Evolutionary conservation across 1,140 invertebrate genomes (phyloP).

Genomic region (Microplitis demolitor): DNA sequence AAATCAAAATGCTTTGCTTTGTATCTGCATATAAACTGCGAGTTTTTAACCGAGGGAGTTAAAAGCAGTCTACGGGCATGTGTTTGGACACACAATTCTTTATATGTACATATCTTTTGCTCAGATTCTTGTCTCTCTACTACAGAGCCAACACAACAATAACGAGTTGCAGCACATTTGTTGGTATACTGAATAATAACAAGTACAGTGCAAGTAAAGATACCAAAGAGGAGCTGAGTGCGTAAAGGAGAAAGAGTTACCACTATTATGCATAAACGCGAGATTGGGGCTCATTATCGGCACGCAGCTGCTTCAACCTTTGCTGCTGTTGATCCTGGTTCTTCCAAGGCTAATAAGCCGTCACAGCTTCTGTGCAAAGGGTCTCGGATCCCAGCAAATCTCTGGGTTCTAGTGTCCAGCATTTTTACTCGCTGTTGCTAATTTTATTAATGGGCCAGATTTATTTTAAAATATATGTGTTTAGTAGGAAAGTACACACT

Average conservation of each 20-base stretch:
- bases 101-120: no score
- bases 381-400: background rate
- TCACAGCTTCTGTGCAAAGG: constrained; percentile 57
- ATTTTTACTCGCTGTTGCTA: no score
- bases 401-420: no score
- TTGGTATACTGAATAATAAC: background rate
- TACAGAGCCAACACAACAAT: no score
- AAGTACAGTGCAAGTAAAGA: background rate
- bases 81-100: no score
- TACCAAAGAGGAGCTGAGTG: background rate
- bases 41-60: background rate
- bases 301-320: constrained; percentile 52
- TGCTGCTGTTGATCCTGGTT: no score
- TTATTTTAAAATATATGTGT: no score
- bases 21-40: no score
- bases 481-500: no score
- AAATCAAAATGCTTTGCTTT: no score
- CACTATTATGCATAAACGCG: constrained; percentile 50
- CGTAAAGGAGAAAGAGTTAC: constrained; percentile 6
- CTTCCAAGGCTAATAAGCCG: constrained; percentile 56
- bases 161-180: background rate
- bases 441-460: no score
- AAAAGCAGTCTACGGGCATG: background rate
- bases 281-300: constrained; percentile 56
- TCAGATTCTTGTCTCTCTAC: no score